phyloP scores from a whole-genome alignment of 2,888 invertebrate genomes.

The Hemicrepidius hirtus region DNA sequence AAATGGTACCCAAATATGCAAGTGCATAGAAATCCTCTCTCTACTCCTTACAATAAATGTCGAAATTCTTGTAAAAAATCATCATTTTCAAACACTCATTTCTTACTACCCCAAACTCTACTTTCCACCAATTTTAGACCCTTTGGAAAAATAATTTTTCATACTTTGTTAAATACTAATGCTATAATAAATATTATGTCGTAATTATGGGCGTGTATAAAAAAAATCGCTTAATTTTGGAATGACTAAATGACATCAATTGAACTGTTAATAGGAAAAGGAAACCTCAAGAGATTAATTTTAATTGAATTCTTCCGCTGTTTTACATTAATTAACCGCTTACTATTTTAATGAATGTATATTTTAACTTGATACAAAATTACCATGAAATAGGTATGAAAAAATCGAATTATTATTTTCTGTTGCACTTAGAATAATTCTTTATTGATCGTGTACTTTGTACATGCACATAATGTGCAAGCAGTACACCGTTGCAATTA shows the following conservation, averaged over 20 bases:
- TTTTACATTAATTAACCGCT: constrained; percentile 5
- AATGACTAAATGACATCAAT: not conserved
- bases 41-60: too few species aligned
- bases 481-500: not conserved
- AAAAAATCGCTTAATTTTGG: not conserved
- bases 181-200: not conserved
- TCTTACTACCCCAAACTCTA: too few species aligned
- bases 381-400: not conserved
- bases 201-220: not conserved
- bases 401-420: not conserved
- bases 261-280: constrained; percentile 22
- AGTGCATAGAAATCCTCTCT: too few species aligned
- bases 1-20: too few species aligned
- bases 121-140: too few species aligned
- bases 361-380: not conserved
- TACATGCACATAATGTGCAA: constrained; percentile 5
- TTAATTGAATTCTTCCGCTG: constrained; percentile 28
- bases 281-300: constrained; percentile 30
- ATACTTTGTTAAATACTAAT: too few species aligned
- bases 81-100: too few species aligned
- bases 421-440: not conserved
- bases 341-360: constrained; percentile 2
- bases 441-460: not conserved
- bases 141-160: too few species aligned
- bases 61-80: too few species aligned